Conservation (phyloP, 2,888 invertebrate genomes). For the Philereme vetulata region DNA sequence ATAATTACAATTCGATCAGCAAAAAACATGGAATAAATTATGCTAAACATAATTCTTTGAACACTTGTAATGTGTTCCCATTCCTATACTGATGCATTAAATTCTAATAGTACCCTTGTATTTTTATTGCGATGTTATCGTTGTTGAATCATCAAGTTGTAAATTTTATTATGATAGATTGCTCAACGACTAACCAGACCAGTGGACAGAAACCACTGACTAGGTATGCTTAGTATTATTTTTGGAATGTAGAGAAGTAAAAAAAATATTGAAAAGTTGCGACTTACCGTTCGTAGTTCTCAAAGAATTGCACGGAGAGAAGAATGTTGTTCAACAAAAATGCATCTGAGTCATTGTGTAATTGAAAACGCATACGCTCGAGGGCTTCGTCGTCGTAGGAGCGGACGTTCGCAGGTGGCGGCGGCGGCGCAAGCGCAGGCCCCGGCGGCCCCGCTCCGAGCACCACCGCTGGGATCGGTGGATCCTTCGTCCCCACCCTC, state of each 20-base stretch:
- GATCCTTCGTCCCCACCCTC: constrained; percentile 55
- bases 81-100: too few relatives aligned
- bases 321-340: constrained; percentile 91
- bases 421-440: constrained; percentile 46
- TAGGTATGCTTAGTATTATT: not conserved
- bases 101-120: not conserved
- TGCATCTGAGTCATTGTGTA: constrained; percentile 85
- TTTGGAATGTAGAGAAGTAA: not conserved
- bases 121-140: not conserved
- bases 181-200: not conserved
- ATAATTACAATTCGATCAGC: not conserved
- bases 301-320: constrained; percentile 90
- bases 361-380: constrained; percentile 82
- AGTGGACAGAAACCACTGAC: not conserved
- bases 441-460: constrained; percentile 46
- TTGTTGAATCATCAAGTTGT: not conserved
- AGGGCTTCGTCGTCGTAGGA: constrained; percentile 82
- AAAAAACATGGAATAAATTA: not conserved
- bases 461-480: constrained; percentile 47
- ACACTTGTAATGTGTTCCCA: too few relatives aligned
- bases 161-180: not conserved
- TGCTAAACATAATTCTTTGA: too few relatives aligned
- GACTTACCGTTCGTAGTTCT: constrained; percentile 88
- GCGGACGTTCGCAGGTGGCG: constrained; percentile 60
- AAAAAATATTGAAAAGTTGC: not conserved